These are phyloP conservation scores for Callyntrura sp. DNA, from an alignment of 2,888 invertebrate species.

Conservation along the genomic window DNA sequence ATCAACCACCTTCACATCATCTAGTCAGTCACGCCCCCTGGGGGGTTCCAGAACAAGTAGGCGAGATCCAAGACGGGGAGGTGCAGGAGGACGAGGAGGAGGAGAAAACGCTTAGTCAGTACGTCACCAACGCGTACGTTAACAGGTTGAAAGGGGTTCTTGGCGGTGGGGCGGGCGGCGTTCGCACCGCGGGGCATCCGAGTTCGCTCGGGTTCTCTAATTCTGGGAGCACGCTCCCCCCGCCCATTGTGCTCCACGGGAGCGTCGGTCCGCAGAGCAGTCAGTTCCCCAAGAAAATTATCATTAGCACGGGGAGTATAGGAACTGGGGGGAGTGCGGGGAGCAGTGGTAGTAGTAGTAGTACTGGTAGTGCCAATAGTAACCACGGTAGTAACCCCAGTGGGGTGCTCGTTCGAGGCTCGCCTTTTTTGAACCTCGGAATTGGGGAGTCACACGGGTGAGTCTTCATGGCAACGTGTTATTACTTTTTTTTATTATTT, in stretches of 20 bases:
- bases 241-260: background rate
- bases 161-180: background rate
- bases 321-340: too few relatives aligned
- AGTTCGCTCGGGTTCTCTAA: too few relatives aligned
- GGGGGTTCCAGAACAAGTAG: background rate
- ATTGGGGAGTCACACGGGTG: background rate
- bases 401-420: too few relatives aligned
- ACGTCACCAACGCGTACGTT: slow-evolving; percentile 50
- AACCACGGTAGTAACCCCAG: too few relatives aligned
- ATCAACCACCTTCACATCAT: background rate
- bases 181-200: too few relatives aligned
- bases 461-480: background rate
- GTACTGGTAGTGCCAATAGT: too few relatives aligned
- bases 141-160: slow-evolving; percentile 27
- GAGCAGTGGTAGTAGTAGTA: too few relatives aligned
- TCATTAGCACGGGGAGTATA: slow-evolving; percentile 24
- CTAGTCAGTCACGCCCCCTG: slow-evolving; percentile 39
- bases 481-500: background rate
- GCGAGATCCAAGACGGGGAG: too few relatives aligned
- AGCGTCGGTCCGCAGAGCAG: background rate
- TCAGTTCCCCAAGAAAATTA: slow-evolving; percentile 54
- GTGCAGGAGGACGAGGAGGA: background rate
- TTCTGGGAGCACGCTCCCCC: background rate
- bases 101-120: slow-evolving; percentile 48
- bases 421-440: too few relatives aligned